Evolutionary conservation across 2,113 vertebrate genomes (phyloP), one percentile per base, ranked within the genome.

Genomic region (Dascyllus trimaculatus): DNA sequence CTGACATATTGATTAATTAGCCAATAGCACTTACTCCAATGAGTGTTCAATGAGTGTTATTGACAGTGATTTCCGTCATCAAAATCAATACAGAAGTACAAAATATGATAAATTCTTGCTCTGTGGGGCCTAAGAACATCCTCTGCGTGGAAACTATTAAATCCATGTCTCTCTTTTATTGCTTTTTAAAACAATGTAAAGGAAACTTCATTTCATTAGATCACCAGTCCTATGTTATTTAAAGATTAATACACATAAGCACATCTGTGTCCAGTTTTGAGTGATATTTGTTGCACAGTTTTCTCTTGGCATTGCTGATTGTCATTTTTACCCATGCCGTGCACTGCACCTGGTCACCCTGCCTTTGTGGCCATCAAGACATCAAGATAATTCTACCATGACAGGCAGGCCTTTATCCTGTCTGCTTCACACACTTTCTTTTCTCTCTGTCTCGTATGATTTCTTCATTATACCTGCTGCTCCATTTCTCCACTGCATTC

Each of bases 361-460:
- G 63, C 46, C 29, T 71, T 52, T 49, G 48, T 58, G 79, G 51
- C n/a, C 54, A 72, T 77, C 69, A 5, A 70, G 52, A 53, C 45
- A 68, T 76, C 49, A 51, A 76, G 71, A 77, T 67, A 85, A 85
- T 69, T 74, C 67, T 15, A 53, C 49, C 14, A 54, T 67, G 78
- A 80, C 81, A 67, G 73, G 67, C 45, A 0, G 9, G 24, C 26
- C 64, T 53, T 73, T 72, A 63, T 58, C 56, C 54, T 4, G 22
- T 57, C 75, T 60, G 52, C 69, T 54, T 74, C n/a, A 40, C 54
- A 18, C 5, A 6, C 56, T 60, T 17, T 76, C 10, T 69, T 60
- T 32, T 22, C 26, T 59, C 45, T 21, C n/a, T 2, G 17, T 74
- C 80, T 86, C 78, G 11, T 58, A n/a, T 69, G 29, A 66, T 75